Evolutionary conservation across 2,113 vertebrate genomes (phyloP).

Genomic region (Dasyurus viverrinus): DNA sequence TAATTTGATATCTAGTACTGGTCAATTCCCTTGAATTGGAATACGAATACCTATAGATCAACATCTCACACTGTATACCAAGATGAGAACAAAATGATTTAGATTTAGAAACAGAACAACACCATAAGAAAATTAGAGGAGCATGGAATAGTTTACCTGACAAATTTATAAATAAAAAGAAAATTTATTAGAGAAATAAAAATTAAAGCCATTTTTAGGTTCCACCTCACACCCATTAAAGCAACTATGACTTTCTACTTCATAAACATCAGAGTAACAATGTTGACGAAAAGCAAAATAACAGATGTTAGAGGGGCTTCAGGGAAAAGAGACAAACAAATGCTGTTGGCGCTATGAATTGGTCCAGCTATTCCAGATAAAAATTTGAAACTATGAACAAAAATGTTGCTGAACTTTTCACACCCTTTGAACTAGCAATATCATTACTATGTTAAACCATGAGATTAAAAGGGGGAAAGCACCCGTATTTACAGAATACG

Average conservation of each 20-base stretch:
- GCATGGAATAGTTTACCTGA: background rate
- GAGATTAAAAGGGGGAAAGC: background rate
- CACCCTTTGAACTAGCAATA: background rate
- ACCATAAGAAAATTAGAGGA: background rate
- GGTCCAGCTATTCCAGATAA: background rate
- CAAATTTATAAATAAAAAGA: background rate
- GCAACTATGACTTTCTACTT: background rate
- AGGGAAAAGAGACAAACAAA: background rate
- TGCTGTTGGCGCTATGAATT: background rate
- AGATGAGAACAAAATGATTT: background rate
- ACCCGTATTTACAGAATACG: background rate
- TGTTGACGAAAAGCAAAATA: background rate
- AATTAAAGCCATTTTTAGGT: background rate
- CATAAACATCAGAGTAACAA: background rate
- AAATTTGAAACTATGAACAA: background rate
- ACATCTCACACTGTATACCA: background rate
- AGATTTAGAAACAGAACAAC: background rate
- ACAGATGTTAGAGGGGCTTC: background rate
- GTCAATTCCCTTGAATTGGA: background rate
- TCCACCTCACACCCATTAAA: too few relatives aligned
- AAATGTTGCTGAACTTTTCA: background rate
- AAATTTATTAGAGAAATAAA: background rate
- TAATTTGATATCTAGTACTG: background rate
- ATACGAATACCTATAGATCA: too few relatives aligned
- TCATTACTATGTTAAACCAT: background rate